Evolutionary conservation across 1,140 invertebrate genomes (phyloP).

Genomic region (Leguminivora glycinivorella): DNA sequence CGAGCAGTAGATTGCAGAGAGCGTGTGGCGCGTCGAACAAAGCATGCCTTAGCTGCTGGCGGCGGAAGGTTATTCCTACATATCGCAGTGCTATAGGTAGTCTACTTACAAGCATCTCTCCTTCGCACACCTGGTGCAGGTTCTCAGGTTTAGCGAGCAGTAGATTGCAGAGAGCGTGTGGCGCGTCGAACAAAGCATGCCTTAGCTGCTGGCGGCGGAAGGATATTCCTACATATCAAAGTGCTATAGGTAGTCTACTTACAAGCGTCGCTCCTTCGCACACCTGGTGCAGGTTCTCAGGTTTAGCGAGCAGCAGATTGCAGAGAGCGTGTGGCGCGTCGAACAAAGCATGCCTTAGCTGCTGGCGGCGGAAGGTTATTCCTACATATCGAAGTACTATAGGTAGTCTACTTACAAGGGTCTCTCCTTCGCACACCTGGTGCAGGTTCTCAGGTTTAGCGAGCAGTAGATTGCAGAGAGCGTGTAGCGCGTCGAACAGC

Average conservation of each 20-base stretch:
- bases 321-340: conserved; percentile 97
- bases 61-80: conserved; percentile 94
- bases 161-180: conserved; percentile 97
- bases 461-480: conserved; percentile 96
- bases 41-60: conserved; percentile 87
- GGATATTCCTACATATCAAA: conserved; percentile 98
- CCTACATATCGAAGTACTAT: conserved; percentile 98
- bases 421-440: conserved; percentile 96
- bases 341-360: conserved; percentile 87
- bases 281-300: conserved; percentile 97
- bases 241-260: too few species aligned
- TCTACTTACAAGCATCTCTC: conserved; percentile 95
- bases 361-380: conserved; percentile 85
- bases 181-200: conserved; percentile 93
- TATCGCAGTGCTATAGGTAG: too few species aligned
- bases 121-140: conserved; percentile 95
- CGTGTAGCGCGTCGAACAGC: conserved; percentile 96
- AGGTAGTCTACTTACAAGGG: conserved; percentile 87
- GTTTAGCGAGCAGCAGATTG: conserved; percentile 96
- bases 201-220: conserved; percentile 87
- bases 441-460: conserved; percentile 98
- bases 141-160: conserved; percentile 97
- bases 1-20: conserved; percentile 96
- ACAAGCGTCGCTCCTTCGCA: conserved; percentile 96
- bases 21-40: conserved; percentile 97